Evolutionary conservation across 2,113 vertebrate genomes (phyloP), one percentile per base, ranked within the genome.

Genomic region (Mandrillus leucophaeus): DNA sequence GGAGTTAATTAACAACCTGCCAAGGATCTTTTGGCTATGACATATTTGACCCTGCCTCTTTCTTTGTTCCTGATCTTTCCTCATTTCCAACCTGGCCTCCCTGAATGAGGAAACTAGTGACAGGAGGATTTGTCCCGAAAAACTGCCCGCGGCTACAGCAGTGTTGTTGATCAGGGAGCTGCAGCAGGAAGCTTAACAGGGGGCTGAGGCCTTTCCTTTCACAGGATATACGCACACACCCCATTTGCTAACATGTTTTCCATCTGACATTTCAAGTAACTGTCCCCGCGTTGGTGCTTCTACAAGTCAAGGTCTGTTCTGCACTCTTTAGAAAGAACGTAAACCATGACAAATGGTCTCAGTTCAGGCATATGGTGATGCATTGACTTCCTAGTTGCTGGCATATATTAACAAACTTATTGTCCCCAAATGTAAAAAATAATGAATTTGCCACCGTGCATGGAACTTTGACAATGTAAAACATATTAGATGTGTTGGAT

Each of bases 191-290:
- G 50, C 30, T 68, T 48, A 25, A 35, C 13, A 8, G 95, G 92
- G 55, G 16, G 22, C 3, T 82, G 70, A 83, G 81, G 78, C 80
- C 25, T 48, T 79, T 57, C 5, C 25, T 94, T 68, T 16, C 52
- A 5, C 45, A 17, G 75, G 12, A 82, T 45, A 10, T 4, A 1
- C 0, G 5, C 70, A 66, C 16, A 27, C 6, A 57, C 16, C 30
- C 64, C 83, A 6, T 38, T 92, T 88, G 93, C 43, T 52, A 93
- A 52, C 66, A 22, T 91, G 86, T 93, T 96, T 98, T 96, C 83
- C 92, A 92, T 68, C 64, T 96, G 93, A 96, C 90, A 97, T 97
- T 98, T 93, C 88, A 81, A 88, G 30, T 90, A 96, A 97, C 83
- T 55, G 17, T 84, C 17, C 96, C 95, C 96, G 61, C 0, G 2